Evolutionary conservation across 2,888 invertebrate species (phyloP).

Genomic region (Bugulina stolonifera): DNA sequence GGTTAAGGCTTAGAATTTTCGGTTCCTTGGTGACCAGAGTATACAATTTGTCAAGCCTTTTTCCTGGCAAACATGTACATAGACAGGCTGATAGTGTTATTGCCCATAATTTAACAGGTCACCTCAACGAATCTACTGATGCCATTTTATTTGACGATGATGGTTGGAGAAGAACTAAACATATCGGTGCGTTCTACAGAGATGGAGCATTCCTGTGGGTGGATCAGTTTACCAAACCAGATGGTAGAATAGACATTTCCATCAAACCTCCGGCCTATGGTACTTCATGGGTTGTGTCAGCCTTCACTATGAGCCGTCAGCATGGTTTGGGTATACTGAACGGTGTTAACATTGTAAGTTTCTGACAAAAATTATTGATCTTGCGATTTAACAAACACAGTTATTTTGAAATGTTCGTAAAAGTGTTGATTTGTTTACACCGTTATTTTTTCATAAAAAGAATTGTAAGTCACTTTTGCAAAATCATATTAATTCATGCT

Average conservation of each 20-base stretch:
- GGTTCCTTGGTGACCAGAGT: too few species aligned
- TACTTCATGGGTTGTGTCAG: constrained; percentile 77
- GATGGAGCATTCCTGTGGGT: constrained; percentile 29
- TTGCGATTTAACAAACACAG: too few species aligned
- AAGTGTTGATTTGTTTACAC: too few species aligned
- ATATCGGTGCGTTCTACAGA: constrained; percentile 29
- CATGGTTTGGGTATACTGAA: constrained; percentile 80
- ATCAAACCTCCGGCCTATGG: constrained; percentile 49
- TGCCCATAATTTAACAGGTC: constrained; percentile 8
- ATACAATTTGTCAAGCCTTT: too few species aligned
- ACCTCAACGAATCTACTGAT: neutral
- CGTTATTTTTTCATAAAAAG: too few species aligned
- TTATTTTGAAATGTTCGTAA: too few species aligned
- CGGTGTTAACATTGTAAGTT: constrained; percentile 66
- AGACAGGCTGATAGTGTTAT: too few species aligned
- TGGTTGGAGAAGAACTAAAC: constrained; percentile 10
- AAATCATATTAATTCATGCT: too few species aligned
- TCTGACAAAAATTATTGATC: too few species aligned
- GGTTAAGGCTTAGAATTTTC: too few species aligned
- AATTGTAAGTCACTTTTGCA: too few species aligned
- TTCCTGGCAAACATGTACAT: too few species aligned
- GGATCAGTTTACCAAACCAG: constrained; percentile 35
- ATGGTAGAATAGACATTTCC: constrained; percentile 49
- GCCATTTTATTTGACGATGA: neutral
- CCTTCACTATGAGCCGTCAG: constrained; percentile 80